Evolutionary conservation across 2,888 invertebrate genomes (phyloP), one percentile per base, ranked within the genome.

Genomic region (Eupithecia insigniata): DNA sequence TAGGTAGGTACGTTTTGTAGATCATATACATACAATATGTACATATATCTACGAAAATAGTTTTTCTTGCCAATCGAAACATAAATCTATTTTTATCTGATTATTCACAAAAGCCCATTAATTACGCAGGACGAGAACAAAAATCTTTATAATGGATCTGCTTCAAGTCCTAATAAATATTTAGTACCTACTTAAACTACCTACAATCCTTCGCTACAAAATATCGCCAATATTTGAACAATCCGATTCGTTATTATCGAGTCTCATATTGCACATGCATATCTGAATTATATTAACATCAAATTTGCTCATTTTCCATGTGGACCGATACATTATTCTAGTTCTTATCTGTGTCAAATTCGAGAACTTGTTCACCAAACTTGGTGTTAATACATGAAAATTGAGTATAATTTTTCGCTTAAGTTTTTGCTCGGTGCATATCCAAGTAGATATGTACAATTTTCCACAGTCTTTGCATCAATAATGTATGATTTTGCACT

Each of bases 221-320:
- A 60, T 60, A 43, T 68, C 28, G 16, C n/a, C 39, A n/a, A 30
- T 43, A 22, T 68, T 60, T 61, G 67, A 66, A 66, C 46, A 69
- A 36, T 22, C 55, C 28, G 6, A 71, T 71, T 71, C 64, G 64
- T 60, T 66, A 71, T 36, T 32, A 34, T n/a, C 60, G 16, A 8
- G 69, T 69, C 71, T 64, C 60, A 71, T 68, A 69, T 71, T 67
- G 64, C 64, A 74, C 36, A 69, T 69, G 65, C 69, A 71, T 71
- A 62, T 66, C 67, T 71, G 71, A 74, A 71, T 69, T 43, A 62
- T 1, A 74, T 74, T 72, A 74, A 36, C 71, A 72, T 74, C 71
- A 14, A 32, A 71, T 67, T 69, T 30, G 69, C 60, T 69, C 69
- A 66, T 66, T 71, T 34, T 67, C 58, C 39, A 68, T 71, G 58